phyloP scores from a whole-genome alignment of 2,113 vertebrate genomes.

The Odontophorus gujanensis region DNA sequence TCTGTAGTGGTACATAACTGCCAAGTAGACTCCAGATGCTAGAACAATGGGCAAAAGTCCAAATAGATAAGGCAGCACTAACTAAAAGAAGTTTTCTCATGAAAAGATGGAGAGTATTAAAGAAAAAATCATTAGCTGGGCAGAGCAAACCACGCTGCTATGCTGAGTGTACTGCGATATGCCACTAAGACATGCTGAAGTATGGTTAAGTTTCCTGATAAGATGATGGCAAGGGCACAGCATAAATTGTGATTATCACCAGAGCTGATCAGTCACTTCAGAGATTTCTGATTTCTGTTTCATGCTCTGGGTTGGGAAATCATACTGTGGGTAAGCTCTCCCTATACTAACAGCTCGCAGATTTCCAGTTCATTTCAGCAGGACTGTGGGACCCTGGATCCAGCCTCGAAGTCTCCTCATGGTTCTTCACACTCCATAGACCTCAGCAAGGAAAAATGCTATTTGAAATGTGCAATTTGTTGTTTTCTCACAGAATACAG shows the following conservation, averaged over 20 bases:
- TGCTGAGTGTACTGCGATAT: not conserved
- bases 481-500: not conserved
- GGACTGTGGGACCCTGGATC: not conserved
- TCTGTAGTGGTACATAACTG: not conserved
- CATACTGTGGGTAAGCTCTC: accelerated
- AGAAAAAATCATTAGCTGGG: not conserved
- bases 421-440: not conserved
- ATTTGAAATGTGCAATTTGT: not conserved
- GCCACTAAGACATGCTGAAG: not conserved
- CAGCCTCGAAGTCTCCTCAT: not conserved
- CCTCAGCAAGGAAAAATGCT: not conserved
- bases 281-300: constrained; percentile 13
- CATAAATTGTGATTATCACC: not conserved
- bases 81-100: constrained; percentile 4
- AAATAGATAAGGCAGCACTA: not conserved
- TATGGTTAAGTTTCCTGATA: not conserved
- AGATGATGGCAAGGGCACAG: not conserved
- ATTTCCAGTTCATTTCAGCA: not conserved
- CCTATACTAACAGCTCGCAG: not conserved
- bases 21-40: constrained; percentile 28
- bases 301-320: not conserved
- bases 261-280: not conserved
- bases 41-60: not conserved
- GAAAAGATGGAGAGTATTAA: not conserved
- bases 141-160: not conserved